Conservation (phyloP, 2,888 invertebrate genomes). For the Hemicrepidius hirtus region DNA sequence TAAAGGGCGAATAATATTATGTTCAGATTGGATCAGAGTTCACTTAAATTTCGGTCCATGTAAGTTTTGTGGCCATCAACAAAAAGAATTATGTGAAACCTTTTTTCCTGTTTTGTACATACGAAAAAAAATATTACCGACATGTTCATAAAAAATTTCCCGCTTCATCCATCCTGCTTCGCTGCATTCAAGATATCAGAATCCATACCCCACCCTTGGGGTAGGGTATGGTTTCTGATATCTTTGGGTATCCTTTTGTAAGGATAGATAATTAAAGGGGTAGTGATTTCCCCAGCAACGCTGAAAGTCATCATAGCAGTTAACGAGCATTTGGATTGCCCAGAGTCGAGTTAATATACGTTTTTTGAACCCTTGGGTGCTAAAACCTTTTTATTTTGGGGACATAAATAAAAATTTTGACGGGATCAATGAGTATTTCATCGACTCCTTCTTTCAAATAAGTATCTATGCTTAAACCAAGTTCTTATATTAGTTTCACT, state of each 20-base stretch:
- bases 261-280: slow-evolving; percentile 29
- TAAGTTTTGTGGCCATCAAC: slow-evolving; percentile 54
- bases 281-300: not conserved
- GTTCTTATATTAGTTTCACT: slow-evolving; percentile 5
- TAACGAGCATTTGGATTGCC: no score
- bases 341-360: no score
- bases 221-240: not conserved
- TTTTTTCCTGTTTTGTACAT: no score
- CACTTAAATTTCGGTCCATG: no score
- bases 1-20: slow-evolving; percentile 58
- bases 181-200: no score
- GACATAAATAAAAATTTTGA: slow-evolving; percentile 6
- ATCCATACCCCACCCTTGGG: not conserved
- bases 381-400: no score
- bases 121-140: no score
- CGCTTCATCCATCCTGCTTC: slow-evolving; percentile 21
- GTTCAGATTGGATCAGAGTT: slow-evolving; percentile 57
- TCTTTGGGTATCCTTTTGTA: slow-evolving; percentile 16
- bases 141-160: no score
- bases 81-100: slow-evolving; percentile 46
- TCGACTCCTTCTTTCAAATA: slow-evolving; percentile 19
- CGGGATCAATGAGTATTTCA: slow-evolving; percentile 4
- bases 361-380: no score
- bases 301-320: not conserved
- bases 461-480: slow-evolving; percentile 14